Base-by-base conservation (phyloP, 2,888 invertebrate species). In the Erebia ligea region DNA sequence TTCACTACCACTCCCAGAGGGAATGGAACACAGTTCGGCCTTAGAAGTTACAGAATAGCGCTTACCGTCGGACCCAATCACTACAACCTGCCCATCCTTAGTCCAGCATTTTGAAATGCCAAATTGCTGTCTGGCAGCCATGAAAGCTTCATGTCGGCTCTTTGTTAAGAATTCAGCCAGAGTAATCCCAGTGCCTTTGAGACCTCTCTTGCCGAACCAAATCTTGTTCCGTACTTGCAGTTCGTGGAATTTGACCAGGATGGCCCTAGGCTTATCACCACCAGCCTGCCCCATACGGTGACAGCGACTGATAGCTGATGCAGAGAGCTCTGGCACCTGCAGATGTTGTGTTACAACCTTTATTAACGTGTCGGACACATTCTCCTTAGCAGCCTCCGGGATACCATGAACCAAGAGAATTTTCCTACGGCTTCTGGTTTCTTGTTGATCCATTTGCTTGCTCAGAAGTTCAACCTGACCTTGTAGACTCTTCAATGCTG, bases 121-220 rank as follows among this genome's bases (percentile, higher is more conserved):
- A n/a, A 48, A 48, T 2, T 13, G 11, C 10, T 48, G 48, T 9
- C 48, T 9, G 48, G 48, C 48, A 2, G 9, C 48, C 13, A 13
- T 48, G 10, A 48, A 48, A 34, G 34, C 34, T 34, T 34, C 34
- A 34, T 34, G 34, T 6, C 34, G 34, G 34, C 34, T 34, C 34
- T 48, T 48, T 48, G 73, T 75, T 0, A 73, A 15, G 17, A 73
- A 75, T n/a, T 75, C 73, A 1, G 75, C 70, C 13, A 70, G 1
- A 8, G 70, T 72, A 2, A 74, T 19, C 11, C 68, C 74, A 6
- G 66, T 61, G 11, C 66, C 66, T 34, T 70, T 72, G 0, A 74
- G 59, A 11, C 58, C n/a, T 21, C 52, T 68, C 45, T 74, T 71
- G 13, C 17, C 64, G 2, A 2, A 52, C 71, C 71, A 74, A 0